Evolutionary conservation across 2,797 vertebrate genomes (phyloP).

Genomic region (Rhynchonycteris naso): DNA sequence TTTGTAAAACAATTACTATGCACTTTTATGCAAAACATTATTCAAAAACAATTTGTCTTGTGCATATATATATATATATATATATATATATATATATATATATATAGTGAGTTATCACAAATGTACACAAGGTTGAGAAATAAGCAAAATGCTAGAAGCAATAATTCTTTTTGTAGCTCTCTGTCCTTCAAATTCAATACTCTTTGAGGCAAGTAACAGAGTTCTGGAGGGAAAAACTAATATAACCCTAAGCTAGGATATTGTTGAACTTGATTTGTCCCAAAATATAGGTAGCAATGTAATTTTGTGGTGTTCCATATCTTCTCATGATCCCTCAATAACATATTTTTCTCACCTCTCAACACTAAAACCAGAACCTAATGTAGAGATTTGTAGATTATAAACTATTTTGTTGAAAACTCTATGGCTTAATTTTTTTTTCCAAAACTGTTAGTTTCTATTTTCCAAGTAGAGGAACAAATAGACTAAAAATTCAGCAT

Average conservation of each 20-base stretch:
- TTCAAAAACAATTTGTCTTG: slow-evolving; percentile 67
- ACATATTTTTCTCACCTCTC: slow-evolving; percentile 65
- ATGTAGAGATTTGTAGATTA: slow-evolving; percentile 65
- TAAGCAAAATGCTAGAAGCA: slow-evolving; percentile 43
- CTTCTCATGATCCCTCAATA: neutral
- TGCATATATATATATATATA: neutral
- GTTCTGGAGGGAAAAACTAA: slow-evolving; percentile 67
- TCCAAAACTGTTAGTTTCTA: slow-evolving; percentile 59
- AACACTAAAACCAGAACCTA: slow-evolving; percentile 16
- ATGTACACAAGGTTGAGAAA: slow-evolving; percentile 29
- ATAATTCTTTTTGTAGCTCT: slow-evolving; percentile 43
- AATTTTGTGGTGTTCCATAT: slow-evolving; percentile 66
- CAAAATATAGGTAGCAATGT: slow-evolving; percentile 50
- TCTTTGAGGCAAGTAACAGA: slow-evolving; percentile 54
- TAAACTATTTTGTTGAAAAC: slow-evolving; percentile 39
- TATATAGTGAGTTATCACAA: neutral
- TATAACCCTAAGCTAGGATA: slow-evolving; percentile 55
- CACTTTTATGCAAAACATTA: slow-evolving; percentile 75
- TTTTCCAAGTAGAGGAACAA: neutral
- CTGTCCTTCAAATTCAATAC: slow-evolving; percentile 70
- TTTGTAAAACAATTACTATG: slow-evolving; percentile 61
- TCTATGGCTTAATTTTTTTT: slow-evolving; percentile 54
- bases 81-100: neutral
- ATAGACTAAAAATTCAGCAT: neutral
- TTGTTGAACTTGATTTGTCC: slow-evolving; percentile 64